These are phyloP conservation scores for Antheraea pernyi DNA, from an alignment of 1,140 invertebrate genomes.

Conservation along the genomic window DNA sequence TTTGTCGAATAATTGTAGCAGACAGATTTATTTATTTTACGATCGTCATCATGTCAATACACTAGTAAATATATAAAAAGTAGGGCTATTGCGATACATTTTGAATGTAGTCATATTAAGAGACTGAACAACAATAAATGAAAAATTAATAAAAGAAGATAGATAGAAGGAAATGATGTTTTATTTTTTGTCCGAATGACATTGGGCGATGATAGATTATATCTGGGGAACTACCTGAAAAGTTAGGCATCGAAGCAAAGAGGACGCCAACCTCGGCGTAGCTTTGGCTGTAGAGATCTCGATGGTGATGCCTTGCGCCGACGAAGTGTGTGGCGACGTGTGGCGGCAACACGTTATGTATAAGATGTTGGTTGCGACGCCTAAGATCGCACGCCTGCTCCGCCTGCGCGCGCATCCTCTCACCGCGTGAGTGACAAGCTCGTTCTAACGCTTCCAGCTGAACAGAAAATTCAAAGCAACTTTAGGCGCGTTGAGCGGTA, in stretches of 20 bases:
- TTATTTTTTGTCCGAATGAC: too few species aligned
- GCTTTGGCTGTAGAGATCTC: conserved; percentile 96
- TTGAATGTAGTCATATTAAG: too few species aligned
- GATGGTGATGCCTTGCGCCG: conserved; percentile 88
- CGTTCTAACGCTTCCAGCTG: conserved; percentile 61
- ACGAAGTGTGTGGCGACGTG: conserved; percentile 96
- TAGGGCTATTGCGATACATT: too few species aligned
- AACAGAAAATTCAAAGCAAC: conserved; percentile 16
- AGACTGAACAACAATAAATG: too few species aligned
- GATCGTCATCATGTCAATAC: too few species aligned
- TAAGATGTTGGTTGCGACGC: conserved; percentile 92
- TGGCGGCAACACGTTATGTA: conserved; percentile 92
- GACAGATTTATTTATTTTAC: too few species aligned
- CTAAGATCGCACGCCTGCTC: conserved; percentile 92
- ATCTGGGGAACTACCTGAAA: conserved; percentile 81
- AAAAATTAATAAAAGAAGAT: too few species aligned
- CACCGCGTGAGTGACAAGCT: conserved; percentile 63
- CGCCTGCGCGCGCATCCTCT: conserved; percentile 84
- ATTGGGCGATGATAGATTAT: too few species aligned
- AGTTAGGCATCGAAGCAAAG: conserved; percentile 97
- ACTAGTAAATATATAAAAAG: too few species aligned
- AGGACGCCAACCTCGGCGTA: conserved; percentile 95
- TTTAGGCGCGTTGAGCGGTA: too few species aligned
- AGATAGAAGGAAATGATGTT: too few species aligned
- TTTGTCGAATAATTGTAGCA: too few species aligned